Conservation (phyloP, 1,140 invertebrate genomes). For the Drosophila pallidifrons region DNA sequence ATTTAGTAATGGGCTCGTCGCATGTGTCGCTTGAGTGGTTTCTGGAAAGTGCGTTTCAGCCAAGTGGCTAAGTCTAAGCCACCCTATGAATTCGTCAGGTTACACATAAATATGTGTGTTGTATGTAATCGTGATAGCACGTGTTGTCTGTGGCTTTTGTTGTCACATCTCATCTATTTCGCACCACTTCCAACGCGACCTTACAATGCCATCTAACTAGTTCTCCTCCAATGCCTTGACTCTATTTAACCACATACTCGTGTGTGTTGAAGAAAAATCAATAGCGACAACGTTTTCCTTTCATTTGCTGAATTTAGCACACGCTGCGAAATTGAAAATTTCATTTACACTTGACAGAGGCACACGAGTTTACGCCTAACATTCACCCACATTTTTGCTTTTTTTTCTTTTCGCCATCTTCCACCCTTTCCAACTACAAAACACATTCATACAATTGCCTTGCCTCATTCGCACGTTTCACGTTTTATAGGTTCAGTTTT, state of each 20-base stretch:
- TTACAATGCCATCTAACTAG: conserved; percentile 43
- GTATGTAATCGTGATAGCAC: background rate
- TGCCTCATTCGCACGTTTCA: conserved; percentile 30
- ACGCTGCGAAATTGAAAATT: conserved; percentile 72
- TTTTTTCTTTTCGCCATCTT: background rate
- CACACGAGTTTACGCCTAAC: conserved; percentile 16
- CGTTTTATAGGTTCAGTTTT: conserved; percentile 38
- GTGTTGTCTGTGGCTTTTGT: conserved; percentile 25
- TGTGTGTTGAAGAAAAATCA: conserved; percentile 59
- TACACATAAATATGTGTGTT: conserved; percentile 4
- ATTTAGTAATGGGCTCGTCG: conserved; percentile 43
- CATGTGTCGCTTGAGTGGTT: conserved; percentile 35
- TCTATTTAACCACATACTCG: conserved; percentile 51
- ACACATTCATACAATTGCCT: conserved; percentile 21
- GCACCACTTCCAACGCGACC: conserved; percentile 63
- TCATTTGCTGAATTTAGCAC: conserved; percentile 65
- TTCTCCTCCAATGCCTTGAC: conserved; percentile 7
- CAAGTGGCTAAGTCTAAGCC: conserved; percentile 5
- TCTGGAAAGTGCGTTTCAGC: conserved; percentile 16
- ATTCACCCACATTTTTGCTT: background rate
- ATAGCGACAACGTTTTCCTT: conserved; percentile 64
- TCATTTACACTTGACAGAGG: conserved; percentile 76
- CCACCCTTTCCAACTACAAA: background rate
- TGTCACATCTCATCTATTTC: conserved; percentile 44
- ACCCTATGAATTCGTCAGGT: conserved; percentile 7